Evolutionary conservation across 1,140 invertebrate genomes (phyloP).

Genomic region (Apis cerana): DNA sequence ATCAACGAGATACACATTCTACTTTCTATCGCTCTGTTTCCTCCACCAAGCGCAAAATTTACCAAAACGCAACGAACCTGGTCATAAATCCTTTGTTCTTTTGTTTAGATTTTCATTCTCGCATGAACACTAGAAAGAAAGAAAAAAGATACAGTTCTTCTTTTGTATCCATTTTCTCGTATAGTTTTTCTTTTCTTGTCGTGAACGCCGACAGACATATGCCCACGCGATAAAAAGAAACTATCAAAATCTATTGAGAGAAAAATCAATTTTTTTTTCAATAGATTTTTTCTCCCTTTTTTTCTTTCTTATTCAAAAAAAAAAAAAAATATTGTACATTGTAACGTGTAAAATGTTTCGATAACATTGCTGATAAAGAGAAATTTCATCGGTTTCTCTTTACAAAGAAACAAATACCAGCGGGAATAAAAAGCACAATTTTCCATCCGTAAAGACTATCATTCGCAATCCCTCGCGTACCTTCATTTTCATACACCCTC

Average conservation of each 20-base stretch:
- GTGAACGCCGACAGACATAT: not conserved
- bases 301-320: too few species aligned
- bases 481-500: slow-evolving; percentile 36
- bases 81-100: not conserved
- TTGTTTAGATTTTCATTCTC: not conserved
- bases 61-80: not conserved
- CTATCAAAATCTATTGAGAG: too few species aligned
- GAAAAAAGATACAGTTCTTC: too few species aligned
- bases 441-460: not conserved
- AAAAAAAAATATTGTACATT: not conserved
- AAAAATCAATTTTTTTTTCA: too few species aligned
- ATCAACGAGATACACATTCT: not conserved
- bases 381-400: not conserved
- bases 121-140: not conserved
- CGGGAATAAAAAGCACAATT: not conserved
- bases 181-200: not conserved
- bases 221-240: not conserved
- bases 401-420: not conserved
- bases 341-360: not conserved
- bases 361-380: not conserved
- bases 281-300: too few species aligned
- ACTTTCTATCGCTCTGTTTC: too few species aligned
- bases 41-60: not conserved
- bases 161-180: not conserved
- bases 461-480: not conserved